phyloP scores from a whole-genome alignment of 2,797 vertebrate genomes.

The Spondyliosoma cantharus region DNA sequence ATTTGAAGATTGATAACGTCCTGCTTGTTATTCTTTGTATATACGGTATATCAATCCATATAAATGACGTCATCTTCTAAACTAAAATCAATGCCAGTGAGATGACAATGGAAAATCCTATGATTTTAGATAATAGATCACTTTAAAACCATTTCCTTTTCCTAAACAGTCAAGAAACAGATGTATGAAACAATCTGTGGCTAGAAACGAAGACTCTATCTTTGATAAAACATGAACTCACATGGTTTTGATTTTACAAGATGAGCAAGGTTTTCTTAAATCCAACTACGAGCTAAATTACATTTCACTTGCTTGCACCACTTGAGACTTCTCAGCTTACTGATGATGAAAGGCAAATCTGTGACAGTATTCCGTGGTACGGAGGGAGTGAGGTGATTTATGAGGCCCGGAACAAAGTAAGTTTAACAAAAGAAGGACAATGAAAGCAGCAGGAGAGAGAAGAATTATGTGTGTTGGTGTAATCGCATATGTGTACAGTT shows the following conservation, averaged over 20 bases:
- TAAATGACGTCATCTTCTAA: conserved; percentile 32
- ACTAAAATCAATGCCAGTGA: conserved; percentile 23
- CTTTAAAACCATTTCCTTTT: conserved; percentile 25
- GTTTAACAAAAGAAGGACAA: neutral
- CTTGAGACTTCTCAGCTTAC: neutral
- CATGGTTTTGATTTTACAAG: conserved; percentile 41
- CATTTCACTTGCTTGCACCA: conserved; percentile 24
- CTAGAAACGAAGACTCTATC: conserved; percentile 12
- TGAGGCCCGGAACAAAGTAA: neutral
- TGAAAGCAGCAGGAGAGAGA: neutral
- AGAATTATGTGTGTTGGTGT: neutral
- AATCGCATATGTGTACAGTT: neutral
- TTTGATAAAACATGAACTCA: conserved; percentile 41
- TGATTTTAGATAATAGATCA: conserved; percentile 19
- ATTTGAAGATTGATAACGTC: neutral
- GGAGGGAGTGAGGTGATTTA: conserved; percentile 15
- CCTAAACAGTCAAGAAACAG: conserved; percentile 15
- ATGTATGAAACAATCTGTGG: conserved; percentile 40
- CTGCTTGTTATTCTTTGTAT: conserved; percentile 20
- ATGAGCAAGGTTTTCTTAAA: conserved; percentile 23
- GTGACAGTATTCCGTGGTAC: conserved; percentile 13
- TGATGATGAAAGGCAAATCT: conserved; percentile 24
- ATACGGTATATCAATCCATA: conserved; percentile 20
- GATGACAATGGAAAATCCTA: conserved; percentile 18
- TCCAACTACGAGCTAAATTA: conserved; percentile 35